Percentiles rank a stretch among this genome's conserved stretches.
Evolutionary conservation across 1,140 invertebrate genomes (phyloP).

Genomic region (Conopomorpha cramerella): DNA sequence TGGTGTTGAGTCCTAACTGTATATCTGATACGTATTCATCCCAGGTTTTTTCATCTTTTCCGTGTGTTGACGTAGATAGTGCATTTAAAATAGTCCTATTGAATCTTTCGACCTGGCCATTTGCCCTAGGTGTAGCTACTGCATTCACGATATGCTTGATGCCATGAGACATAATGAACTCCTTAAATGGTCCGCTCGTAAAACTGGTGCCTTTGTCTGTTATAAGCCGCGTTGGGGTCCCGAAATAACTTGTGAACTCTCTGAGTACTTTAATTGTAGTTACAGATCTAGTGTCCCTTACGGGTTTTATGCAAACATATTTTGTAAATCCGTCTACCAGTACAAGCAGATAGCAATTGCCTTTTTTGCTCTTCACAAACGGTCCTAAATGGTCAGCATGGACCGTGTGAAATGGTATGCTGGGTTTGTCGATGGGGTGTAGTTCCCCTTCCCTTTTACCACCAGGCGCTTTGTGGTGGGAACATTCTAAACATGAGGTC

Average conservation of each 20-base stretch:
- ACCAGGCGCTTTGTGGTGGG: background rate
- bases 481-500: conserved; percentile 6
- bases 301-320: conserved; percentile 4
- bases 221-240: background rate
- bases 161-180: background rate
- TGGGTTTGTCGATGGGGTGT: background rate
- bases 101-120: conserved; percentile 23
- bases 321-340: conserved; percentile 6
- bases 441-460: background rate
- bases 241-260: background rate
- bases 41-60: conserved; percentile 5
- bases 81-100: conserved; percentile 11
- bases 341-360: conserved; percentile 1
- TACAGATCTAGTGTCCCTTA: conserved; percentile 6
- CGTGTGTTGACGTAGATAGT: conserved; percentile 3
- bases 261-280: background rate
- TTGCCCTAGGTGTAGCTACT: no score
- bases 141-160: conserved; percentile 13
- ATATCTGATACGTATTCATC: no score
- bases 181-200: conserved; percentile 3
- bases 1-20: no score
- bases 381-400: no score
- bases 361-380: no score
- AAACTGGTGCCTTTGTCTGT: conserved; percentile 3
- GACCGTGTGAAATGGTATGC: background rate